A percentile compares a stretch with the other conserved stretches of the same genome.
These are phyloP conservation scores for Chaetops frenatus DNA, from an alignment of 2,113 vertebrate species.

Conservation along the genomic window DNA sequence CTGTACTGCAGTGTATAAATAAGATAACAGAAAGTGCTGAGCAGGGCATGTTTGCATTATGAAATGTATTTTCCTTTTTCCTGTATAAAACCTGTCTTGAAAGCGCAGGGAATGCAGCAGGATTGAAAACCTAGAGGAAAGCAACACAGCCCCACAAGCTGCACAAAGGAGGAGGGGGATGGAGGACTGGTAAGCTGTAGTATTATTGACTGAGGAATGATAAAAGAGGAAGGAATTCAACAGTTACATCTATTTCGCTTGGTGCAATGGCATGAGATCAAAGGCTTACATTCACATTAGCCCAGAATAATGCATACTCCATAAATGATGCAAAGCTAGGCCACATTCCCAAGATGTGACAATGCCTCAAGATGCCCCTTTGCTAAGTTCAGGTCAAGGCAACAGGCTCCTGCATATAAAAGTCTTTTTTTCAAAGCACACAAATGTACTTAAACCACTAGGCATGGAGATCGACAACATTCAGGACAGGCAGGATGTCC, in stretches of 20 bases:
- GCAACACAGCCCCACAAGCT: slow-evolving; percentile 66
- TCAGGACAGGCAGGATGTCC: neutral
- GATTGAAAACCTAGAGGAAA: slow-evolving; percentile 65
- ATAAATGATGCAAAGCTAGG: slow-evolving; percentile 70
- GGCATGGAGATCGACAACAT: neutral
- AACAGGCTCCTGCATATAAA: slow-evolving; percentile 25
- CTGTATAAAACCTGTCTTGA: slow-evolving; percentile 70
- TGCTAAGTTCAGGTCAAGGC: slow-evolving; percentile 63
- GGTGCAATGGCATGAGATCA: slow-evolving; percentile 64
- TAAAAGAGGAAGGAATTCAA: slow-evolving; percentile 65
- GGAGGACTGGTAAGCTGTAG: slow-evolving; percentile 67
- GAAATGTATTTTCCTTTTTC: slow-evolving; percentile 73
- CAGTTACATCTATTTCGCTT: slow-evolving; percentile 67
- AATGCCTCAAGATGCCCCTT: slow-evolving; percentile 59
- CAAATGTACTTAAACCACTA: neutral
- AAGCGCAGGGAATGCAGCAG: slow-evolving; percentile 59
- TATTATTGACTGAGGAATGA: slow-evolving; percentile 70
- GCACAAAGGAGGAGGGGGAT: slow-evolving; percentile 66
- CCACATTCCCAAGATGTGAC: slow-evolving; percentile 65
- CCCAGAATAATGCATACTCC: slow-evolving; percentile 64
- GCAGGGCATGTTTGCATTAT: slow-evolving; percentile 73
- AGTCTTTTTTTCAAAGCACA: slow-evolving; percentile 20
- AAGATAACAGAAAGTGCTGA: slow-evolving; percentile 80
- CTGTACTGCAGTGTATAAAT: slow-evolving; percentile 74
- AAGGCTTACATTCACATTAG: slow-evolving; percentile 67